Conservation (phyloP, 1,140 invertebrate genomes). For the Plutomurus gul region DNA sequence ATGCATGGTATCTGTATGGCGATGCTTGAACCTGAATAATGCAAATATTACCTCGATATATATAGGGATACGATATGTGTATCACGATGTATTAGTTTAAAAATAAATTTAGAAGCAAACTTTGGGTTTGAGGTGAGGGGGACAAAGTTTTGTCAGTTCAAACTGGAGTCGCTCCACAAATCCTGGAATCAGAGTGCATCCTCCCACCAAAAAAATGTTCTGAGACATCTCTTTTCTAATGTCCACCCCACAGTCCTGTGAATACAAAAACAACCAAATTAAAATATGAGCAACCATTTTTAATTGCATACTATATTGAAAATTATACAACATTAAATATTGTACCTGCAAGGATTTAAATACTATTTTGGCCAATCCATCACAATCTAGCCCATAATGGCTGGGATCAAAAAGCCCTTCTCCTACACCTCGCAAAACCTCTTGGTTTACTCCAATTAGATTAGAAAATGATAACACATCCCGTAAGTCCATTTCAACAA, state of each 20-base stretch:
- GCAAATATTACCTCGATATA: not conserved
- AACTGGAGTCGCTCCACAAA: constrained; percentile 65
- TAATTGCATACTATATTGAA: no score
- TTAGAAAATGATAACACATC: constrained; percentile 50
- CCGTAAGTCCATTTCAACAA: constrained; percentile 53
- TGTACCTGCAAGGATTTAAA: constrained; percentile 63
- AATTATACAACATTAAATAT: no score
- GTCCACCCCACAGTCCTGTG: constrained; percentile 63
- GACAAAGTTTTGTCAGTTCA: constrained; percentile 65
- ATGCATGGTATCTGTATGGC: constrained; percentile 66
- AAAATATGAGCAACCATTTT: constrained; percentile 1
- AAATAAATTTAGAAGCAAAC: constrained; percentile 55
- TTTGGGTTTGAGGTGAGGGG: constrained; percentile 65
- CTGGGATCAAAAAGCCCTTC: constrained; percentile 70
- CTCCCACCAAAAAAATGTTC: constrained; percentile 62
- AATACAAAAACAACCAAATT: not conserved
- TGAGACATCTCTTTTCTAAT: constrained; percentile 62
- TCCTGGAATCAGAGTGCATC: constrained; percentile 66
- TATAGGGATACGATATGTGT: not conserved
- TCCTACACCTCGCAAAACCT: constrained; percentile 61
- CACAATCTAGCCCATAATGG: constrained; percentile 66
- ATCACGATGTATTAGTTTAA: not conserved
- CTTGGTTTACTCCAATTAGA: constrained; percentile 53
- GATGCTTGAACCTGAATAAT: constrained; percentile 63
- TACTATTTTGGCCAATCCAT: constrained; percentile 65